Base-by-base conservation (phyloP, 2,888 invertebrate species). In the Standfussiana lucernea region DNA sequence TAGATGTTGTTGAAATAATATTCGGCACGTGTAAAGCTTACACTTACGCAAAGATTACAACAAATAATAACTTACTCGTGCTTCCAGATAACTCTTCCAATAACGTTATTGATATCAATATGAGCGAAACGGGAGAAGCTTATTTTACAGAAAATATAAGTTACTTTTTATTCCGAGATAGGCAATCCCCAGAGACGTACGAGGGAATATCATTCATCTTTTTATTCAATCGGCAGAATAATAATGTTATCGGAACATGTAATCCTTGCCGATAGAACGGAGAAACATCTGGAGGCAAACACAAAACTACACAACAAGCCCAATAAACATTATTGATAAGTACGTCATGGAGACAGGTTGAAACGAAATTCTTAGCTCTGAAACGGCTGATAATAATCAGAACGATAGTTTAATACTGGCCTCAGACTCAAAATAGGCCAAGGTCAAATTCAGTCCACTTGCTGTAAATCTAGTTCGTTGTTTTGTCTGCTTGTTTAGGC, bases 141-240 rank as follows among this genome's bases (percentile, higher is more conserved):
- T 83, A 77, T 84, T 75, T 75, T 84, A 71, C 59, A 80, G 67
- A 86, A 86, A 84, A 85, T 77, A 84, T 77, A 75, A 80, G 77
- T 65, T 80, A 73, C 75, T 77, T 86, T 83, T 84, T 85, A 85
- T 85, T 84, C 75, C 40, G 32, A 85, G 75, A 84, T 81, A 86
- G 81, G 69, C 86, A 85, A 85, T 85, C 86, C 84, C 84, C 35
- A 1, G 85, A 76, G 87, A 80, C 61, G 64, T 84, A 67, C 42
- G 61, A 76, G 77, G 69, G 77, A 74, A 84, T 78, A 84, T 84
- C 68, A 80, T 84, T 85, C 87, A 84, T 86, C 11, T 85, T 84
- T 84, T 82, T 84, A 84, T 84, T 86, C 86, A 84, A 84, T 84
- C 61, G 86, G 53, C 53, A 79, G 79, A 83, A 84, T 84, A 84